Evolutionary conservation across 1,140 invertebrate genomes (phyloP), one percentile per base, ranked within the genome.

Genomic region (Microplitis mediator): DNA sequence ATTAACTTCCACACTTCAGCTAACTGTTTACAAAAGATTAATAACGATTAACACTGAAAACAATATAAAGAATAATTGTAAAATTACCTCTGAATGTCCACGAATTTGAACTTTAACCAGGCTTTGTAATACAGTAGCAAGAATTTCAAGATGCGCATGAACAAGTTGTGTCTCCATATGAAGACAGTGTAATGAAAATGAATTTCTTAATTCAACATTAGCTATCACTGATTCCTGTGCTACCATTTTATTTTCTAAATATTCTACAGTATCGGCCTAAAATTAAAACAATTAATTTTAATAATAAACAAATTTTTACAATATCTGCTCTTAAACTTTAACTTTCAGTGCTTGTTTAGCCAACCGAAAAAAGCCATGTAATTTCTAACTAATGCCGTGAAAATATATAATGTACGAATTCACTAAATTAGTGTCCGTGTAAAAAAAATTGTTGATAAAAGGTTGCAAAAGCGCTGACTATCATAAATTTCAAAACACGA

Each of bases 101-200:
- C 86, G 87, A 35, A 90, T 88, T 80, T 92, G 89, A 13, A 92
- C 89, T 69, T 86, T 88, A 2, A 91, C 89, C 71, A 93, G 88
- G 69, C 88, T 89, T 66, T 90, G 88, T 3, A 93, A 78, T 39
- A 92, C 89, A 4, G 90, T 88, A 3, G 90, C 90, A 4, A 93
- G 83, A 67, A 92, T 90, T 77, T 92, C 91, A 69, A 93, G 84
- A 80, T 93, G 90, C 2, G 90, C 88, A 76, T 93, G 91, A 31
- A 93, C 91, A 34, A 93, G 80, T 75, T 93, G 92, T 0, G 92
- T 93, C 82, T 93, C 92, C 89, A 93, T 90, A 77, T 93, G 91
- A 8, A 93, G 86, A 80, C 92, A 93, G 76, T 93, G 91, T 4
- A 93, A 82, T 45, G 92, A 92, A 82, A 91, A 93, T 63, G 91